Conservation (phyloP, 2,113 vertebrate species). For the Phylloscopus whistleri region DNA sequence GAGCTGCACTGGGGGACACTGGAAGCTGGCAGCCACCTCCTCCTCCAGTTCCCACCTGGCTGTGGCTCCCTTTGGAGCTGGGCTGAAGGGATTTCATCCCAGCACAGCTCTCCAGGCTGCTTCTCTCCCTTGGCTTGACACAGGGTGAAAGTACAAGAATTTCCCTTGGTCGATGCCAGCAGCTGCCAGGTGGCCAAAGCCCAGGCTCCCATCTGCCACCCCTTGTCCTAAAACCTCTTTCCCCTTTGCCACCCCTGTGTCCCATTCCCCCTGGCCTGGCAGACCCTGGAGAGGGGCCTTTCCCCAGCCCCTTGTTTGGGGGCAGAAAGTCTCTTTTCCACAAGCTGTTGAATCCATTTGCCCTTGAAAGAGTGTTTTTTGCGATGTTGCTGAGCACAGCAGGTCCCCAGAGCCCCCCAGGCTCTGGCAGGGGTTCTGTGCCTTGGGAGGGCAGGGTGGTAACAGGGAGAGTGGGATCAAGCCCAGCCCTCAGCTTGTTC, state of each 20-base stretch:
- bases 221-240: too few species aligned
- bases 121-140: too few species aligned
- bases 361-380: accelerated
- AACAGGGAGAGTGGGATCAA: neutral
- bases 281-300: neutral
- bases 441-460: neutral
- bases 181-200: too few species aligned
- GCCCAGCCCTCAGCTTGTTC: neutral
- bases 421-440: neutral
- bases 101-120: too few species aligned
- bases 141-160: too few species aligned
- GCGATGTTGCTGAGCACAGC: neutral
- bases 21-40: too few species aligned
- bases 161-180: too few species aligned
- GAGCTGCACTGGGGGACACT: too few species aligned
- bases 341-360: neutral
- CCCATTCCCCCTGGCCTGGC: accelerated
- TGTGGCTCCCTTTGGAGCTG: too few species aligned
- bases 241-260: neutral
- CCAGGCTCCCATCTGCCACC: too few species aligned
- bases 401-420: neutral
- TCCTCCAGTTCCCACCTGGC: too few species aligned
- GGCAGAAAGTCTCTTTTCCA: neutral
- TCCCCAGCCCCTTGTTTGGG: accelerated
- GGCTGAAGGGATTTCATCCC: too few species aligned